Percentiles rank a stretch among this genome's conserved stretches.
These are phyloP conservation scores for Heliconius eleuchia DNA, from an alignment of 1,140 invertebrate genomes.

Conservation along the genomic window DNA sequence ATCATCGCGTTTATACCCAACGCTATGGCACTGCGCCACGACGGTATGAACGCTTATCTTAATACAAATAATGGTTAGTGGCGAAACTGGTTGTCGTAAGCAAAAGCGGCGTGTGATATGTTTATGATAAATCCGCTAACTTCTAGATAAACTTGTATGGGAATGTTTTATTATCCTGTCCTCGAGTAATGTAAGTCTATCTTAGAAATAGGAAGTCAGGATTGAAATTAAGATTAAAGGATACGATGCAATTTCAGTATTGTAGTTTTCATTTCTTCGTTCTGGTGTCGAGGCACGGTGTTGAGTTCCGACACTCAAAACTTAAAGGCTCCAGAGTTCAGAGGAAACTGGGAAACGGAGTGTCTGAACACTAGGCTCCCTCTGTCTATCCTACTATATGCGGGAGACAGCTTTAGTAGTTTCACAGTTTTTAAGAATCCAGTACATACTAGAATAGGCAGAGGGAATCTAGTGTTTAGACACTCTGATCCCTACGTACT, in stretches of 20 bases:
- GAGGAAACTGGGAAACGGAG: background rate
- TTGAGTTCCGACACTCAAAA: too few species aligned
- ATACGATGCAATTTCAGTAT: background rate
- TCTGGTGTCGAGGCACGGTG: too few species aligned
- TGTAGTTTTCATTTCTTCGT: background rate
- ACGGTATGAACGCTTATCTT: conserved; percentile 50
- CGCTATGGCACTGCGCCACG: conserved; percentile 2
- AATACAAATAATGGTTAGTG: conserved; percentile 68
- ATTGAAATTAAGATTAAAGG: conserved; percentile 19
- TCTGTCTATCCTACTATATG: background rate
- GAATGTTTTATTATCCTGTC: conserved; percentile 46
- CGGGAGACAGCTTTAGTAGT: background rate
- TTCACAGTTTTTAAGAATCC: too few species aligned
- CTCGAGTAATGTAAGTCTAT: conserved; percentile 35
- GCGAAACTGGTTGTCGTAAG: conserved; percentile 47
- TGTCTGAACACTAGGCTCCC: background rate
- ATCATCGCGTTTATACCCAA: background rate
- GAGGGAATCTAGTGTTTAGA: too few species aligned
- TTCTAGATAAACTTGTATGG: conserved; percentile 47
- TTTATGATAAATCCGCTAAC: conserved; percentile 44
- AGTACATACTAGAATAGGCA: too few species aligned
- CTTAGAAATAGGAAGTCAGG: conserved; percentile 27
- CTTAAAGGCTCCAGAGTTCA: background rate
- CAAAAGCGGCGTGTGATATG: conserved; percentile 45
- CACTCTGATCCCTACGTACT: too few species aligned